A percentile compares a stretch with the other conserved stretches of the same genome.
These are phyloP conservation scores for Cyprinodon brontotheroides DNA, from an alignment of 2,113 vertebrate species.

Conservation along the genomic window DNA sequence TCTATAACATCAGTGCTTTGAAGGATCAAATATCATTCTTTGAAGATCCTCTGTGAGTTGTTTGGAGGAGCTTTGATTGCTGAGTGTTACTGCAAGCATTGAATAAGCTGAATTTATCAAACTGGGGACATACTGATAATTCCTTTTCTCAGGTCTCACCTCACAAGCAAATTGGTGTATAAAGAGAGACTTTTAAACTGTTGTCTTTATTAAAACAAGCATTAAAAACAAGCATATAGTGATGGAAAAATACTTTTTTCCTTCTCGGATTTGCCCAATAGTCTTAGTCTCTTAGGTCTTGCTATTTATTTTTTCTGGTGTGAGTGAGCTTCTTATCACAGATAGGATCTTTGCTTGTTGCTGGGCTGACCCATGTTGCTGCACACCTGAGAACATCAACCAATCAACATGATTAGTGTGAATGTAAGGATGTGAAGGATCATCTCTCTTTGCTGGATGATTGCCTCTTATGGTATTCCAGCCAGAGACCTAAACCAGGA, in stretches of 20 bases:
- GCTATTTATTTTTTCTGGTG: too few relatives aligned
- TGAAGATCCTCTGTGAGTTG: slow-evolving; percentile 4
- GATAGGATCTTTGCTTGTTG: too few relatives aligned
- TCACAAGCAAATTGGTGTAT: background rate
- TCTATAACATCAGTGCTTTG: slow-evolving; percentile 1
- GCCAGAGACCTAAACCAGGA: too few relatives aligned
- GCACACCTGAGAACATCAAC: too few relatives aligned
- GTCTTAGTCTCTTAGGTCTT: too few relatives aligned
- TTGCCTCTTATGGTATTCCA: too few relatives aligned
- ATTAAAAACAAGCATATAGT: background rate
- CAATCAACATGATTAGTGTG: too few relatives aligned
- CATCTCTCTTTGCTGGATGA: too few relatives aligned
- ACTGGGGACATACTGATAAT: background rate
- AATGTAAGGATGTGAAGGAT: too few relatives aligned
- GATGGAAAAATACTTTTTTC: background rate
- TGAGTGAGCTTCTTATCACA: too few relatives aligned
- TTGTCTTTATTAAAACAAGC: background rate
- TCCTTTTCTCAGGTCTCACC: background rate
- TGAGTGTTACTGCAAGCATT: background rate
- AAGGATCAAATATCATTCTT: slow-evolving; percentile 20
- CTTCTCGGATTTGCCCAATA: background rate
- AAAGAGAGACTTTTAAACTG: background rate
- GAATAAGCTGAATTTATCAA: background rate
- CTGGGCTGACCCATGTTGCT: too few relatives aligned
- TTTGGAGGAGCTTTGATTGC: slow-evolving; percentile 10